Base-by-base conservation (phyloP, 37 sponge, comb jelly and placozoan genomes). In the Aphrocallistes beatrix region DNA sequence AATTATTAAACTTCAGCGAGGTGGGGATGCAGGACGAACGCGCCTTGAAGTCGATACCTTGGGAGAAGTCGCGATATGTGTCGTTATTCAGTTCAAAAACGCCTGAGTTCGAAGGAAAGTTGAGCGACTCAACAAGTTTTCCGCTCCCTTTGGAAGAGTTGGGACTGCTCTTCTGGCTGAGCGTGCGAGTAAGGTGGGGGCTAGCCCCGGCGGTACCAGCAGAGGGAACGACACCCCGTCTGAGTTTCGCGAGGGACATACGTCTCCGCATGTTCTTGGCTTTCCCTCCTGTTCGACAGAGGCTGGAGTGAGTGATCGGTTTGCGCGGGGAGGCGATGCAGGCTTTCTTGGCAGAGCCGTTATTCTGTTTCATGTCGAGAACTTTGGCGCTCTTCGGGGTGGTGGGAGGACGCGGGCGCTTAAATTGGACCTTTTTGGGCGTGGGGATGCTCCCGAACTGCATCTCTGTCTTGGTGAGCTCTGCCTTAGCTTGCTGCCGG, bases 261-360 rank as follows among this genome's bases (percentile, higher is more conserved):
- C 75, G 75, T 13, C 21, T 60, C 8, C 75, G 75, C 75, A 60
- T 60, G 75, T 60, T 60, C 75, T 13, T 60, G n/a, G 75, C 75
- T 13, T 60, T 60, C 6, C 75, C 75, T 3, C 75, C 75, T 3
- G 75, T 60, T 28, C 75, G 25, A 6, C 28, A 60, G 25, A 60
- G 75, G n/a, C 75, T 60, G 25, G 75, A 60, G 75, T 60, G 75
- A 60, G 75, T 60, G 75, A 60, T 60, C 75, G 75, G 75, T 60
- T 60, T 60, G 75, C 75, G 75, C 10, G 75, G 75, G n/a, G 75
- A 60, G 25, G 28, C 21, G 34, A 60, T 25, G 34, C 75, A 60
- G 34, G n/a, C 28, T 13, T 60, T 60, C 75, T 60, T 60, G 34
- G 75, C 75, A 60, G 75, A 60, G 6, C 75, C 75, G 34, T 60